Evolutionary conservation across 2,113 vertebrate genomes (phyloP), one percentile per base, ranked within the genome.

Genomic region (Verasper variegatus): DNA sequence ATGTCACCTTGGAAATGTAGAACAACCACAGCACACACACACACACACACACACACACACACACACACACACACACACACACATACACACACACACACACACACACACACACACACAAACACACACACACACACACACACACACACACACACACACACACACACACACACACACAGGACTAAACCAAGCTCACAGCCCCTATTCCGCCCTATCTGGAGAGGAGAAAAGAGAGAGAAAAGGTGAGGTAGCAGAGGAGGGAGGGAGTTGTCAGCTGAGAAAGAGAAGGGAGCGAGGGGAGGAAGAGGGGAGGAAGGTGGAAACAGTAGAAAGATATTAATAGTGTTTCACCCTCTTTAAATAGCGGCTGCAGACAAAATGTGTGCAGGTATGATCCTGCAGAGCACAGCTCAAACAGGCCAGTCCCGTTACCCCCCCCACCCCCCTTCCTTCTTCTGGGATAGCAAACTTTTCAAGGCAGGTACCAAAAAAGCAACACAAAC

Each of bases 251-350:
- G 64, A 31, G n/a, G 14, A 49, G 45, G 24, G 66, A 68, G 40
- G 40, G 40, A 42, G 12, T 42, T 42, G 40, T 42, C 11, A 13
- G 40, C 40, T 42, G 60, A 77, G 57, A 40, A n/a, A 26, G 59
- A 78, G 73, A 71, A 4, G 49, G 49, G 49, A 20, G 49, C 49
- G 49, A 58, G 21, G 64, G 37, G 27, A 49, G 68, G 74, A 70
- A 78, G 23, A 82, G 73, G 59, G 75, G 76, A 86, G 74, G 84
- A 89, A 88, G 76, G 60, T 63, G 69, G 92, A 86, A 93, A 92
- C 84, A 71, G 89, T 86, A 84, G 87, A 92, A 92, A 52, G 87
- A 89, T 94, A 95, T 93, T 90, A 93, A 94, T 95, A 95, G 92
- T 71, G 68, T 76, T 81, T 89, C 77, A 67, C 78, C 79, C 76